Evolutionary conservation across 2,888 invertebrate species (phyloP), one percentile per base, ranked within the genome.

Genomic region (Lutraria lutraria): DNA sequence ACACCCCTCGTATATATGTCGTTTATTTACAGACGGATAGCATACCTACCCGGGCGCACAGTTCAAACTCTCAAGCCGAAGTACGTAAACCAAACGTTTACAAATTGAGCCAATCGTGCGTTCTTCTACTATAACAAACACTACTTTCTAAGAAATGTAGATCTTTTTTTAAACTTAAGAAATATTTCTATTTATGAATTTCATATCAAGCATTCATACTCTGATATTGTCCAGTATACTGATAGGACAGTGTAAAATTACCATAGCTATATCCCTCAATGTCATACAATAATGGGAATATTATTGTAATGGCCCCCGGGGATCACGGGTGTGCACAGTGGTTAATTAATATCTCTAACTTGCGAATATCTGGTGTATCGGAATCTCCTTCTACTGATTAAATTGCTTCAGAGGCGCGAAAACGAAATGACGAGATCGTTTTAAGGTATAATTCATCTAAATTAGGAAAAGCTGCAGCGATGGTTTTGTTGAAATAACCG

Each of bases 261-360:
- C 88, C 85, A 85, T 80, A 52, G 85, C 72, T 72, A 81, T 80
- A 90, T 90, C 86, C 86, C 72, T 88, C 88, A 90, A 83, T 90
- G 90, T 90, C 90, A 88, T 34, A 86, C 72, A 25, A 86, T 90
- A 90, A 90, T 90, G 88, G 84, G 86, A 90, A 90, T 90, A 88
- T 88, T 90, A 90, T 90, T 90, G 88, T 88, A 88, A 88, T 88
- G 83, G 86, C 83, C 88, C 34, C 90, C 63, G 29, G 80, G 90
- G 88, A 63, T 80, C 54, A 29, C 25, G 60, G 31, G 53, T 72
- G 83, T 86, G 87, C 88, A 88, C 53, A 68, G 83, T 68, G 31
- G 88, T 85, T 86, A 90, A 90, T 90, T 88, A 90, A 86, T 86
- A 86, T 86, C 81, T 80, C 85, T 86, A 88, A 88, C 86, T 56